These are phyloP conservation scores for Pipistrellus kuhlii DNA, from an alignment of 2,797 vertebrate species.

Conservation along the genomic window DNA sequence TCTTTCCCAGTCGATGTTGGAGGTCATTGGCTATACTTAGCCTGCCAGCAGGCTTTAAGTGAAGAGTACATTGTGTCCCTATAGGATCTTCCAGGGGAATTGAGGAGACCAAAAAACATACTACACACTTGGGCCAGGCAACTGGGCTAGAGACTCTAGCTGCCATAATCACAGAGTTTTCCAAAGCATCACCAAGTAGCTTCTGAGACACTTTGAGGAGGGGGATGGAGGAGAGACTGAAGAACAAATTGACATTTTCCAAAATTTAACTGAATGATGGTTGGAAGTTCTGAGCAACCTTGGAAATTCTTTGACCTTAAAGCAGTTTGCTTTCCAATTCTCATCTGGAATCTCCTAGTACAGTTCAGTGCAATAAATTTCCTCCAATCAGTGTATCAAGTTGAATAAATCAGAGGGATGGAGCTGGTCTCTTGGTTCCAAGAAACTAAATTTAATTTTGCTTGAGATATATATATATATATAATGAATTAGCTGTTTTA, in stretches of 20 bases:
- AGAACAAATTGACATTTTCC: neutral
- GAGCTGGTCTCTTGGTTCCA: neutral
- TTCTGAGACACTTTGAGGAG: neutral
- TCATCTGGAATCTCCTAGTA: neutral
- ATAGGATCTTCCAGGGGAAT: neutral
- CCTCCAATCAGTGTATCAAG: neutral
- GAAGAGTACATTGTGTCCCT: neutral
- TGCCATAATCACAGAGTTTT: neutral
- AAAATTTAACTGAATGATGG: neutral
- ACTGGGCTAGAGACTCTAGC: neutral
- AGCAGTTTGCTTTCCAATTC: conserved; percentile 6
- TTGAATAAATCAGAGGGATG: conserved; percentile 22
- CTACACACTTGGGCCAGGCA: neutral
- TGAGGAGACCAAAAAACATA: neutral
- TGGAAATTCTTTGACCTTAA: conserved; percentile 3
- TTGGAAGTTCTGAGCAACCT: neutral
- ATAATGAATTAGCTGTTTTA: neutral
- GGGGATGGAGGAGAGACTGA: neutral
- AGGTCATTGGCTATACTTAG: conserved; percentile 2
- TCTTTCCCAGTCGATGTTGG: neutral
- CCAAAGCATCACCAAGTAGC: neutral
- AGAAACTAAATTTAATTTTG: neutral
- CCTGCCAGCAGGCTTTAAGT: neutral
- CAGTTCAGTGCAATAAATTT: neutral
- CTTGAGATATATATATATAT: neutral